These are phyloP conservation scores for Helarctos malayanus DNA, from an alignment of 2,797 vertebrate species.

Conservation along the genomic window DNA sequence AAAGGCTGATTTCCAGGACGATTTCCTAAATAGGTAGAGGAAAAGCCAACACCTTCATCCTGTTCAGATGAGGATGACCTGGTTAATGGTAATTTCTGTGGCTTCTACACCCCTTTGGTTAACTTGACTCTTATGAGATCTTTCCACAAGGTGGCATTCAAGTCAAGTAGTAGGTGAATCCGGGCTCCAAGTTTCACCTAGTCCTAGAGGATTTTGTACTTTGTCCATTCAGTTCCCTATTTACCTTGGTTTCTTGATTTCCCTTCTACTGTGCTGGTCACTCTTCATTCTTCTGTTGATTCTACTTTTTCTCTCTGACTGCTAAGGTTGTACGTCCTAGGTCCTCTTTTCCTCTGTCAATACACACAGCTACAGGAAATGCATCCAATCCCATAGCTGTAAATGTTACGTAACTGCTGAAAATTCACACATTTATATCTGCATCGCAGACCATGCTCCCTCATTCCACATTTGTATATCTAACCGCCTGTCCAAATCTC, in stretches of 20 bases:
- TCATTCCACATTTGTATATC: too few species aligned
- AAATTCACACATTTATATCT: not conserved
- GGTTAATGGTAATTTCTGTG: not conserved
- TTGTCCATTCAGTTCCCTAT: not conserved
- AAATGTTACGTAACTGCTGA: not conserved
- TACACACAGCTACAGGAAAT: not conserved
- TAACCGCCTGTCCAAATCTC: not conserved
- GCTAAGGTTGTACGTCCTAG: not conserved
- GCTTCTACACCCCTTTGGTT: accelerated
- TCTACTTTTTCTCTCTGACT: not conserved
- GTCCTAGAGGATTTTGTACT: not conserved
- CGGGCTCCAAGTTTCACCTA: not conserved
- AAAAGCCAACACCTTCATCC: not conserved
- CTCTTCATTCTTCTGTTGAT: not conserved
- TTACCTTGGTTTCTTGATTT: not conserved
- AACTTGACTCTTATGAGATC: not conserved
- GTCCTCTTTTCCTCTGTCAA: not conserved
- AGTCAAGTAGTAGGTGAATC: not conserved
- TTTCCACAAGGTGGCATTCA: not conserved
- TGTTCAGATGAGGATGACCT: too few species aligned
- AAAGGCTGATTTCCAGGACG: not conserved
- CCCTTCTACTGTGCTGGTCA: not conserved
- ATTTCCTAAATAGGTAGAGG: not conserved
- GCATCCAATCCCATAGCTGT: not conserved
- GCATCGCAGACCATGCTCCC: too few species aligned